Evolutionary conservation across 2,113 vertebrate genomes (phyloP).

Genomic region (Ailuropoda melanoleuca): DNA sequence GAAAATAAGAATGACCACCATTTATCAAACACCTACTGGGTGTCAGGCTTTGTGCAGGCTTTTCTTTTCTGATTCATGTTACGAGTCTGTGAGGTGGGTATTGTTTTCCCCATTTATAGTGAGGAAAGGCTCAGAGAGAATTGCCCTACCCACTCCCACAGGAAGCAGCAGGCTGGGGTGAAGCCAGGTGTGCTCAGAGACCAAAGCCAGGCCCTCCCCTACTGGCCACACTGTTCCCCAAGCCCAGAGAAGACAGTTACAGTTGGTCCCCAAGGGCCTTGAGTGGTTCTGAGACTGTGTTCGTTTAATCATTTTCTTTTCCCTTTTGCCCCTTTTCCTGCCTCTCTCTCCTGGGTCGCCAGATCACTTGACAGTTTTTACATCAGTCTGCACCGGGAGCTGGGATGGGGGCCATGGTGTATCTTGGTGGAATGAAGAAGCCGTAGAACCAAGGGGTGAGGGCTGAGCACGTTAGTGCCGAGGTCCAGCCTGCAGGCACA

Average conservation of each 20-base stretch:
- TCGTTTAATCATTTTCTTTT: not conserved
- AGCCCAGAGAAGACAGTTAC: not conserved
- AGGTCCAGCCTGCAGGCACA: not conserved
- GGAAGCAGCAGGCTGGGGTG: not conserved
- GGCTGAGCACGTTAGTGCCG: not conserved
- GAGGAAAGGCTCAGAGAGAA: not conserved
- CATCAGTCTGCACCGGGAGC: not conserved
- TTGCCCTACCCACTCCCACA: not conserved
- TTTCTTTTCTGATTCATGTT: not conserved
- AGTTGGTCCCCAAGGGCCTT: not conserved
- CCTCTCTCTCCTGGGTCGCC: not conserved
- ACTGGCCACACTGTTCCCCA: no score
- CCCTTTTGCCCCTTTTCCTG: not conserved
- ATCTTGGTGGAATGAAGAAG: not conserved
- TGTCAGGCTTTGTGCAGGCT: not conserved
- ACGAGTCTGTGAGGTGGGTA: not conserved
- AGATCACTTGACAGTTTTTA: not conserved
- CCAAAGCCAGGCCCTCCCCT: accelerated
- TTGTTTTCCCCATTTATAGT: not conserved
- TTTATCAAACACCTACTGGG: not conserved
- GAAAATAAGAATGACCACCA: not conserved
- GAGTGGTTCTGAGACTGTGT: no score
- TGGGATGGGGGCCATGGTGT: accelerated
- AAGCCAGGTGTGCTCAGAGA: not conserved
- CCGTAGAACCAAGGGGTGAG: not conserved